phyloP scores from a whole-genome alignment of 2,888 invertebrate genomes.

The Phragmatobia fuliginosa region DNA sequence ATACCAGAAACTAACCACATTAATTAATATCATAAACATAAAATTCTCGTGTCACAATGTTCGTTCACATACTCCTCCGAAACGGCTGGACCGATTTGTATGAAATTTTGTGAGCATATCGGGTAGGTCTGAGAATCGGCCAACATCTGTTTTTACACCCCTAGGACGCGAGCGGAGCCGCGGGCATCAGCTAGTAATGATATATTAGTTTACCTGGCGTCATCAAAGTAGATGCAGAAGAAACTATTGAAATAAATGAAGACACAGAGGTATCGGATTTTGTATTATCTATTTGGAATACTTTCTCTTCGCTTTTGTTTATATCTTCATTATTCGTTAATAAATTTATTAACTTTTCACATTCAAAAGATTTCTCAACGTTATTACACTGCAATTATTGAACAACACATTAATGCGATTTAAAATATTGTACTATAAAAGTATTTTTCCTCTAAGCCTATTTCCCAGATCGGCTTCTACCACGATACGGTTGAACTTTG shows the following conservation, averaged over 20 bases:
- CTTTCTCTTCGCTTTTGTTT: not conserved
- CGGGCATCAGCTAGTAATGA: too few species aligned
- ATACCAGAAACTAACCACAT: not conserved
- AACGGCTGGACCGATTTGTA: too few species aligned
- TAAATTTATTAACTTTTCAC: not conserved
- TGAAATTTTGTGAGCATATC: too few species aligned
- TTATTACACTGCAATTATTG: not conserved
- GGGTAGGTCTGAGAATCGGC: too few species aligned
- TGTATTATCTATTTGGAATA: not conserved
- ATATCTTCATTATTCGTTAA: not conserved
- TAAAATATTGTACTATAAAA: not conserved
- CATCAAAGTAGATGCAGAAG: conserved; percentile 7
- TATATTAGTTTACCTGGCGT: conserved; percentile 6
- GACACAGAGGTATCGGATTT: conserved; percentile 6
- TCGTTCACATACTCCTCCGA: too few species aligned
- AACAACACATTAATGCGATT: not conserved
- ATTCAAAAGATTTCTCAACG: not conserved
- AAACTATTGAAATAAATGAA: conserved; percentile 11
- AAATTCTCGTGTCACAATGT: too few species aligned
- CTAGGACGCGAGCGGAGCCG: too few species aligned
- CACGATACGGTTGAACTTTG: too few species aligned
- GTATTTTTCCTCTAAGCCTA: too few species aligned
- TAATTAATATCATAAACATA: not conserved
- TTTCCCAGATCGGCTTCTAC: too few species aligned
- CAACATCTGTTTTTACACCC: too few species aligned